Conservation (phyloP, 1,140 invertebrate genomes). For the Neodiprion fabricii region DNA sequence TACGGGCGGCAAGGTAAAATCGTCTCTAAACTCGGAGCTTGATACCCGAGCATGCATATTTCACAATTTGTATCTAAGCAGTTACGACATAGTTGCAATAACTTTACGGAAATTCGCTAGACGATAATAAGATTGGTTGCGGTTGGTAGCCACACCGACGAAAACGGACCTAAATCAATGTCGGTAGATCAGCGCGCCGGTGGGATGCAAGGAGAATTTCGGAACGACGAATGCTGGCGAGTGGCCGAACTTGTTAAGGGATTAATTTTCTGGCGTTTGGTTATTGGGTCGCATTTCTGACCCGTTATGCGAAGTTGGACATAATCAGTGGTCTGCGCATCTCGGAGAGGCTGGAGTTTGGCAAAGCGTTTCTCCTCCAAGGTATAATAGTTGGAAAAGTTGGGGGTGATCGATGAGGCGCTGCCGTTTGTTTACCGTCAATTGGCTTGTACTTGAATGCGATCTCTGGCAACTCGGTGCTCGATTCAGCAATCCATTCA, state of each 20-base stretch:
- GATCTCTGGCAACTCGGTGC: no score
- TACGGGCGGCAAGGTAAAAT: background rate
- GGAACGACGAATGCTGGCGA: no score
- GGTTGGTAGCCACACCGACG: background rate
- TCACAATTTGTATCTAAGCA: background rate
- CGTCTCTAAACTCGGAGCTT: background rate
- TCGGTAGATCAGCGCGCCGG: background rate
- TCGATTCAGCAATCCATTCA: no score
- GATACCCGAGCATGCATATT: constrained; percentile 1
- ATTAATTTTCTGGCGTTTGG: background rate
- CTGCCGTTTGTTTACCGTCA: background rate
- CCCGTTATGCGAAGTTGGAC: background rate
- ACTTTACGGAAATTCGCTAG: background rate
- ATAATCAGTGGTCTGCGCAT: background rate
- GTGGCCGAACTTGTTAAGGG: no score
- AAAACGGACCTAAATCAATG: background rate
- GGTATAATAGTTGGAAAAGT: background rate
- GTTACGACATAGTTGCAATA: constrained; percentile 3
- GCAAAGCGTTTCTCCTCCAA: background rate
- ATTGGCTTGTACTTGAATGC: background rate
- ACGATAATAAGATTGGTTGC: background rate
- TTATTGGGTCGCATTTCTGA: background rate
- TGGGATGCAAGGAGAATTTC: no score
- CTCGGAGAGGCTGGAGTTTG: background rate
- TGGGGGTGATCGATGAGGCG: background rate